phyloP scores from a whole-genome alignment of 2,797 vertebrate genomes.

The Parauchenoglanis ngamensis region DNA sequence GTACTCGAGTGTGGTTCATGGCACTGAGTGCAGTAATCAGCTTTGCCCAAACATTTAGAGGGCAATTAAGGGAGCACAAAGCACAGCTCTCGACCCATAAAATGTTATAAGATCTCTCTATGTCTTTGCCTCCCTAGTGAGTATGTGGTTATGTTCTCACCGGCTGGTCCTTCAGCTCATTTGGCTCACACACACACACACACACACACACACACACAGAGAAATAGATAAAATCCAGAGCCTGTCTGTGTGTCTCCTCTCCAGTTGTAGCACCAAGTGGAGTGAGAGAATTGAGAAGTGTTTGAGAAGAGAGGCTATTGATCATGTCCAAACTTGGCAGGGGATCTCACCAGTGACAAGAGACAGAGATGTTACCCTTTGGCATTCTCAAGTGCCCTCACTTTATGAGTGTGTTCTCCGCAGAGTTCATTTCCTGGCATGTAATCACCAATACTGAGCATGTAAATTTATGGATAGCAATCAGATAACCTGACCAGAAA shows the following conservation, averaged over 20 bases:
- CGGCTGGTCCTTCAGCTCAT: slow-evolving; percentile 13
- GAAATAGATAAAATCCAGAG: slow-evolving; percentile 4
- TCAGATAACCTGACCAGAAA: neutral
- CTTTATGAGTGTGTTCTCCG: neutral
- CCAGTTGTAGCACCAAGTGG: neutral
- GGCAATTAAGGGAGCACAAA: slow-evolving; percentile 19
- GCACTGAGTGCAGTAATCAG: slow-evolving; percentile 29
- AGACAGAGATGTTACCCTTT: slow-evolving; percentile 23
- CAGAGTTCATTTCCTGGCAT: neutral
- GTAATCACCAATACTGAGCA: neutral
- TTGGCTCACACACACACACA: neutral
- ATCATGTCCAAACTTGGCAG: slow-evolving; percentile 28
- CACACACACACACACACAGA: neutral
- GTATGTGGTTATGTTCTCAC: slow-evolving; percentile 12
- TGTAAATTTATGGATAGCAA: neutral
- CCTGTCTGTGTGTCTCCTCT: neutral
- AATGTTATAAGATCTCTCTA: slow-evolving; percentile 1
- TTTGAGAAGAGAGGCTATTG: slow-evolving; percentile 22
- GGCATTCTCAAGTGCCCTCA: slow-evolving; percentile 2
- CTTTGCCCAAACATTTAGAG: slow-evolving; percentile 27
- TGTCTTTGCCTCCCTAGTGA: slow-evolving; percentile 9
- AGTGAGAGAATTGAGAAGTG: slow-evolving; percentile 19
- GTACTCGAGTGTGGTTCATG: neutral
- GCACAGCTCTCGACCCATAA: slow-evolving; percentile 2
- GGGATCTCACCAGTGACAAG: slow-evolving; percentile 11